Base-by-base conservation (phyloP, 2,797 vertebrate genomes). In the Odontamblyopus rebecca region DNA sequence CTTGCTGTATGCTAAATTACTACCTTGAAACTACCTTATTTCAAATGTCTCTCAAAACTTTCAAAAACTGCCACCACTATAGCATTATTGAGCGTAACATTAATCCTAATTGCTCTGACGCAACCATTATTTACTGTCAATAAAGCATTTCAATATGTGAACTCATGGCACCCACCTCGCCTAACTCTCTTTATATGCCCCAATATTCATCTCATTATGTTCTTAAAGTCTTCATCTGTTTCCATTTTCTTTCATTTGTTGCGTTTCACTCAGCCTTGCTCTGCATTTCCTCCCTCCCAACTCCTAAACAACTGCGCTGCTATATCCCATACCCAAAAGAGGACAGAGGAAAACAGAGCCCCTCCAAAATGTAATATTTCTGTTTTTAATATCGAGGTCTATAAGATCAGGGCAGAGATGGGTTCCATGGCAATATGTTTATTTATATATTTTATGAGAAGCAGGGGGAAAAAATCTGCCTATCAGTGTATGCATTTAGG, bases 311-410 rank as follows among this genome's bases (percentile, higher is more conserved):
- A 88, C 89, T 78, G 82, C 85, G 76, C 70, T 77, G 69, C 82
- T 82, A 84, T 82, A 88, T 82, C 85, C 86, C 85, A 85, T 73
- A 88, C 81, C 87, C 88, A 86, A 90, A 91, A 92, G 88, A 92
- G 85, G 87, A 88, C 85, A 86, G 83, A 78, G 79, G 85, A 89
- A 91, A 93, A 92, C 84, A 89, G 85, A 87, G 88, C 85, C 86
- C 85, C 78, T 79, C 81, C 91, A 94, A 94, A 93, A 94, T 92
- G 93, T 90, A 95, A 95, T 95, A 94, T 93, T 93, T 90, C 93
- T 76, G 91, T 95, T 94, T 94, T 95, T 95, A 95, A 95, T 95
- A 95, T 94, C 92, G 86, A 91, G 89, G 91, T 94, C 93, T 95
- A 95, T 94, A 94, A 93, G 94, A 94, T 95, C 94, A 94, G 93